Evolutionary conservation across 2,113 vertebrate species (phyloP).

Genomic region (Sphaerodactylus townsendi): DNA sequence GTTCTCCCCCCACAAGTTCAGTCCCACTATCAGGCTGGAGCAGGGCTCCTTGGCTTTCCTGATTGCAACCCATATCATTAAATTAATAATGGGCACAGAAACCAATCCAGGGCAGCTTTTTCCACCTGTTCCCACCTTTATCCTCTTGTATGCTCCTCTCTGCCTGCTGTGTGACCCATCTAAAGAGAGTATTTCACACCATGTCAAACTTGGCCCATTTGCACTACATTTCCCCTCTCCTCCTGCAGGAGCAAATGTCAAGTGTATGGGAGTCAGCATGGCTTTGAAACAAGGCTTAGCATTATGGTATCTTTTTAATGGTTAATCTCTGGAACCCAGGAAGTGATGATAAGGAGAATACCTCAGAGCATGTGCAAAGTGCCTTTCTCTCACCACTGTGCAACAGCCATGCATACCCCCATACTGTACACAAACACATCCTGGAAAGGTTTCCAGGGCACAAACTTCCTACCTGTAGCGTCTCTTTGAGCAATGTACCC

Average conservation of each 20-base stretch:
- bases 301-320: background rate
- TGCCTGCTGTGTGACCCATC: background rate
- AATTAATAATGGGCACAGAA: no score
- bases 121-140: background rate
- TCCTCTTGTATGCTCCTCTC: background rate
- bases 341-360: background rate
- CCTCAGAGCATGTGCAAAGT: constrained; percentile 11
- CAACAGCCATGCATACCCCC: background rate
- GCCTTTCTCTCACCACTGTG: background rate
- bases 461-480: background rate
- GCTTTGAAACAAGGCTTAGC: background rate
- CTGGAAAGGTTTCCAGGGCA: background rate
- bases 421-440: background rate
- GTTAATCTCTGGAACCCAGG: background rate
- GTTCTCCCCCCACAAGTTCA: no score
- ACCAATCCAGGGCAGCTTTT: background rate
- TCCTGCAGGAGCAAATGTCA: background rate
- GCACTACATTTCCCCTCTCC: background rate
- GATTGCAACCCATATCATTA: background rate
- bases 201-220: background rate
- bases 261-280: background rate
- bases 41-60: background rate
- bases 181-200: background rate
- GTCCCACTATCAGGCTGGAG: no score
- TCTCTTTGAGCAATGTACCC: background rate